Evolutionary conservation across 64 coral and sea anemone species (phyloP).

Genomic region (Montipora foliosa): DNA sequence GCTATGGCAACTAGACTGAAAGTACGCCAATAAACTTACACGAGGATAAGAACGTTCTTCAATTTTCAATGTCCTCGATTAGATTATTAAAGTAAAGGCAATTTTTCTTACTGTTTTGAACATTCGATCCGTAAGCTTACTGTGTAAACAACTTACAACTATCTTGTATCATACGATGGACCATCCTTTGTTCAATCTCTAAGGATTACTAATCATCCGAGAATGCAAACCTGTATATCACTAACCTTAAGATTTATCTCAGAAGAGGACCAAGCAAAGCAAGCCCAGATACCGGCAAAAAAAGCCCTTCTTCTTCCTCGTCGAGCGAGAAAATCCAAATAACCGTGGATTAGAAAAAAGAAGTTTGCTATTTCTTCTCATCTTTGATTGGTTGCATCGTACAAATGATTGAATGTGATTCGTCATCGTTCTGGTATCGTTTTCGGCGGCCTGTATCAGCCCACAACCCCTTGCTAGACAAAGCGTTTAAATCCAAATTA

Average conservation of each 20-base stretch:
- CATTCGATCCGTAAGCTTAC: too few relatives aligned
- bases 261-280: background rate
- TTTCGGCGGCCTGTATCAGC: slow-evolving; percentile 89
- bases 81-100: background rate
- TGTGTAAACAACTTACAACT: too few relatives aligned
- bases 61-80: background rate
- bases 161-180: too few relatives aligned
- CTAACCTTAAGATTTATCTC: background rate
- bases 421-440: background rate
- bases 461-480: slow-evolving; percentile 39
- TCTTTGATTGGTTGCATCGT: slow-evolving; percentile 40
- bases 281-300: background rate
- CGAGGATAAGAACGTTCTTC: background rate
- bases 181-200: too few relatives aligned
- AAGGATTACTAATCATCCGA: background rate
- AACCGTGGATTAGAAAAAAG: background rate
- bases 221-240: background rate
- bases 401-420: slow-evolving; percentile 19
- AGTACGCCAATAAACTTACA: background rate
- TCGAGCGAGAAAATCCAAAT: background rate
- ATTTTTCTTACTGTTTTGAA: too few relatives aligned
- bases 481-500: background rate
- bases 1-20: background rate
- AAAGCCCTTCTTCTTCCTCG: background rate
- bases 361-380: background rate